phyloP scores from a whole-genome alignment of 2,888 invertebrate genomes.

The Nephrotoma appendiculata region DNA sequence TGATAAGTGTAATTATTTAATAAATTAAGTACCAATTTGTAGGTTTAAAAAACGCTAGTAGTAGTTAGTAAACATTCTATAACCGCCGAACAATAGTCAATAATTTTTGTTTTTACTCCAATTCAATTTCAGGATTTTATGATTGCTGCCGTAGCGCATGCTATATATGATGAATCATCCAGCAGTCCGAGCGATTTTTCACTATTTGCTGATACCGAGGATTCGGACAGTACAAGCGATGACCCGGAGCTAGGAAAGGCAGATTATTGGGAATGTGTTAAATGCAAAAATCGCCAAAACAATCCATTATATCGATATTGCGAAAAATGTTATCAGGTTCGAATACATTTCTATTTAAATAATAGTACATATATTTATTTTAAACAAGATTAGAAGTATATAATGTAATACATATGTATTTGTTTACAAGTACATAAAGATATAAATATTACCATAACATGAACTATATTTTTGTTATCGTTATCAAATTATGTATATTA shows the following conservation, averaged over 20 bases:
- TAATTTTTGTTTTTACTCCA: background rate
- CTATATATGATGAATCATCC: constrained; percentile 5
- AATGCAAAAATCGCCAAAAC: constrained; percentile 44
- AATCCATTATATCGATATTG: constrained; percentile 53
- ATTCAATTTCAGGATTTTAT: constrained; percentile 14
- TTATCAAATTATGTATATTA: background rate
- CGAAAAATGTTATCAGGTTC: constrained; percentile 55
- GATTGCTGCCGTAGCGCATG: constrained; percentile 13
- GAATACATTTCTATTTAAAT: constrained; percentile 9
- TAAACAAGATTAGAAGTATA: background rate
- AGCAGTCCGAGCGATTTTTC: constrained; percentile 15
- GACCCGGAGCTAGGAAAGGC: constrained; percentile 39
- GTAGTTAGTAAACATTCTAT: too few species aligned
- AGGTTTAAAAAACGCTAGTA: too few species aligned
- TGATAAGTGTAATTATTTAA: too few species aligned
- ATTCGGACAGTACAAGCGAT: constrained; percentile 20
- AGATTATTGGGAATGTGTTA: constrained; percentile 50
- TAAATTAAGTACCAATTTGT: too few species aligned
- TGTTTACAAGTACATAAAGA: background rate
- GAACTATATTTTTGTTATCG: background rate
- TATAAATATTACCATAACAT: background rate
- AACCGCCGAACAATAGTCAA: too few species aligned
- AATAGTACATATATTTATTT: background rate
- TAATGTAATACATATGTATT: background rate
- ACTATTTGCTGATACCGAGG: constrained; percentile 17